Base-by-base conservation (phyloP, 2,113 vertebrate species). In the Salminus brasiliensis region DNA sequence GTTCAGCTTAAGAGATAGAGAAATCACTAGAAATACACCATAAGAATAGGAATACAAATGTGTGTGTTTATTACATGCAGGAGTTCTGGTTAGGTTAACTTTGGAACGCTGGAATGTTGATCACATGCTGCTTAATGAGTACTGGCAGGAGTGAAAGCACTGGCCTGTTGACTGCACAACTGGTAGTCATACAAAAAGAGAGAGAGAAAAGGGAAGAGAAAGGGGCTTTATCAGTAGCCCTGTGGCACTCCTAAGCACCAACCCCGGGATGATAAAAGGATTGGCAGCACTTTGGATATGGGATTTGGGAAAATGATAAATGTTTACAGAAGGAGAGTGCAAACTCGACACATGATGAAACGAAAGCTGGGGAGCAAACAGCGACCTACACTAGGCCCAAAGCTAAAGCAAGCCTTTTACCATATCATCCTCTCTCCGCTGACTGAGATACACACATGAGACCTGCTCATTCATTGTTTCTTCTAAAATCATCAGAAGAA, bases 21-120 rank as follows among this genome's bases (percentile, higher is more conserved):
- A 16, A 49, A 49, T 16, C 45, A 49, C 3, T 49, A 5, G 4
- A 49, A 49, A 49, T 6, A 6, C 39, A 41, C 39, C 39, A 41
- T 11, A 41, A 11, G 12, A 1, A 41, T 8, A 41, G 39, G 39
- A 41, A 4, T 10, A 41, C 39, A 41, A 6, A 39, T 41, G 69
- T 21, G 34, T 25, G 43, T 53, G 43, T 36, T 47, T 47, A 7
- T 39, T 71, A 32, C 66, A 62, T 67, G 30, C 30, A 63, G 21
- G 13, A 72, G 27, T 63, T 34, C 30, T 67, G 9, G 25, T 83
- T 67, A 55, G 55, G 49, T 18, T 23, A 68, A 68, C 66, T 78
- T 55, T 39, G n/a, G n/a, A n/a, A n/a, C n/a, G 57, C 67, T 69
- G 81, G 81, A 82, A 82, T 82, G 75, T 77, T 78, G 73, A 78